Percentiles rank a stretch among this genome's conserved stretches.
Evolutionary conservation across 2,888 invertebrate species (phyloP).

Genomic region (Amiota communis): DNA sequence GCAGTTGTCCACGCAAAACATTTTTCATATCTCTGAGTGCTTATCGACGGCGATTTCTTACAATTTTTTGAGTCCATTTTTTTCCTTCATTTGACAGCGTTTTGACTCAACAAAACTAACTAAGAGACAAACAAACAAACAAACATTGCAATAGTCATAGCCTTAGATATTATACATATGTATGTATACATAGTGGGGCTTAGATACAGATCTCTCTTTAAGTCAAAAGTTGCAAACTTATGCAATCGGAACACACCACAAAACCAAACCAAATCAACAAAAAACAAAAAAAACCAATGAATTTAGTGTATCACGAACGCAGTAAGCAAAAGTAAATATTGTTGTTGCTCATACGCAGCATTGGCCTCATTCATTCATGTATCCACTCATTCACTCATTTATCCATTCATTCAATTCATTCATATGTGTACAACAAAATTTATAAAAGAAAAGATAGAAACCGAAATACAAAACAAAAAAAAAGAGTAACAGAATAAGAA

Average conservation of each 20-base stretch:
- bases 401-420: neutral
- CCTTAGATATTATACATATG: neutral
- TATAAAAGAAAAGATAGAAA: neutral
- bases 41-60: conserved; percentile 18
- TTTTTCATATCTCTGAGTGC: conserved; percentile 16
- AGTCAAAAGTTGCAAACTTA: conserved; percentile 49
- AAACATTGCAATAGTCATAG: conserved; percentile 45
- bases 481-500: conserved; percentile 22
- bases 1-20: conserved; percentile 11
- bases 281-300: conserved; percentile 48
- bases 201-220: conserved; percentile 63
- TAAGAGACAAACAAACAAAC: too few species aligned
- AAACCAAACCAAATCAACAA: conserved; percentile 12
- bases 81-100: conserved; percentile 54
- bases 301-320: neutral
- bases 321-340: neutral
- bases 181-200: conserved; percentile 29
- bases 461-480: too few species aligned
- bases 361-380: conserved; percentile 30
- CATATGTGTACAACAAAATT: neutral
- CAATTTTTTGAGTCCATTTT: neutral
- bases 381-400: neutral
- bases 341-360: conserved; percentile 22
- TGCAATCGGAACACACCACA: conserved; percentile 48
- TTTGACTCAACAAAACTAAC: conserved; percentile 50